Base-by-base conservation (phyloP, 2,797 vertebrate species). In the Cygnus olor region DNA sequence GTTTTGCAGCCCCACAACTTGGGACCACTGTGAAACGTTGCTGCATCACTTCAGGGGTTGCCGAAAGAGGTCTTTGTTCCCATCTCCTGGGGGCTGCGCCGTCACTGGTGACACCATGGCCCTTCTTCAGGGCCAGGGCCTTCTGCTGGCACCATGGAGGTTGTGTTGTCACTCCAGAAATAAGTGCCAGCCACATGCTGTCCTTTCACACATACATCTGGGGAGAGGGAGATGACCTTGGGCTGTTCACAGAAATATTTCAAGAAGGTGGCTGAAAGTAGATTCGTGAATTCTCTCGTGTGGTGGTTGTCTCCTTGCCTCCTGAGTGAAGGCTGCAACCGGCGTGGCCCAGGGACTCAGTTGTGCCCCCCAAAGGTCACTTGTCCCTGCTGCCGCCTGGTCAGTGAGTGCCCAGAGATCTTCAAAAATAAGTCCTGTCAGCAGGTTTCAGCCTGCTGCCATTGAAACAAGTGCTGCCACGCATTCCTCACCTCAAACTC, bases 121-220 rank as follows among this genome's bases (percentile, higher is more conserved):
- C 11, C 22, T 72, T 18, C 61, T 45, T 30, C 28, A 21, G 4
- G 61, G 36, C 76, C 11, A 60, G 14, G 65, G 40, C 21, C 19
- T 85, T 13, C 13, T 36, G 34, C 51, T 36, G 51, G 11, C 25
- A 44, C 47, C 25, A 24, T 27, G 14, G 28, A 25, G 32, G 47
- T 3, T 3, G 32, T 27, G 0, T 6, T 14, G 9, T 42, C 58
- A 32, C 15, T 77, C 7, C 0, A 76, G 74, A 94, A 34, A 71
- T 4, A 0, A 2, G 4, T 36, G 13, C 38, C 0, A 2, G 4
- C 36, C 49, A 14, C 13, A 10, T 0, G 0, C 19, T 2, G 0
- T 70, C 10, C 15, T 54, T 45, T 12, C 17, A 11, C 0, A 0
- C 5, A 2, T 63, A 18, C 42, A 25, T 30, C n/a, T 42, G 58